Percentiles rank a stretch among this genome's conserved stretches.
Conservation (phyloP, 2,113 vertebrate genomes). For the Microtus richardsoni region DNA sequence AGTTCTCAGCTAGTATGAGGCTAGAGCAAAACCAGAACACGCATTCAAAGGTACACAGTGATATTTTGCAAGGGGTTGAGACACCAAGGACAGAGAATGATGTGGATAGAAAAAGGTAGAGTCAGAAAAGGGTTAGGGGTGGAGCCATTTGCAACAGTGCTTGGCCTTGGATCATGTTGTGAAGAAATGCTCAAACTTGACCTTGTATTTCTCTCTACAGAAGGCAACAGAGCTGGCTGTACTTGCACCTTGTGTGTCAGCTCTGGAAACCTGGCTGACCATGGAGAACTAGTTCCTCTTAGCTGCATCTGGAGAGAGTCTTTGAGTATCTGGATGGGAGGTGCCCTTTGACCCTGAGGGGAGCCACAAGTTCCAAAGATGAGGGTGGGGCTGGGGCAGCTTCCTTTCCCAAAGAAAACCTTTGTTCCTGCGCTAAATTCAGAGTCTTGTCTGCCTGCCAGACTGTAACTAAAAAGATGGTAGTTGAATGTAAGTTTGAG, state of each 20-base stretch:
- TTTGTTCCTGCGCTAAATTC: slow-evolving; percentile 36
- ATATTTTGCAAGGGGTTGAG: not conserved
- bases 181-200: not conserved
- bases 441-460: not conserved
- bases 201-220: not conserved
- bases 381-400: not conserved
- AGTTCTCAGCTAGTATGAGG: not conserved
- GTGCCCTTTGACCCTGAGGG: not conserved
- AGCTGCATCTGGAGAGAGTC: not conserved
- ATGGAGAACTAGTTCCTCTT: not conserved
- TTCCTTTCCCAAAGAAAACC: not conserved
- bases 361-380: not conserved
- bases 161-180: not conserved
- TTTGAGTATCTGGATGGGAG: not conserved
- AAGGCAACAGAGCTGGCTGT: no score
- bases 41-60: not conserved
- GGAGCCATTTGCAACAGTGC: not conserved
- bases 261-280: not conserved
- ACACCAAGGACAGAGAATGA: not conserved
- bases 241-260: not conserved
- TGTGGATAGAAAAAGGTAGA: not conserved
- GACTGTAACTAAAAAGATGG: not conserved
- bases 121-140: not conserved
- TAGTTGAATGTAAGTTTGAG: not conserved
- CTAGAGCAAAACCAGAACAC: not conserved